These are phyloP conservation scores for Accipiter cooperii DNA, from an alignment of 2,113 vertebrate genomes.

Conservation along the genomic window DNA sequence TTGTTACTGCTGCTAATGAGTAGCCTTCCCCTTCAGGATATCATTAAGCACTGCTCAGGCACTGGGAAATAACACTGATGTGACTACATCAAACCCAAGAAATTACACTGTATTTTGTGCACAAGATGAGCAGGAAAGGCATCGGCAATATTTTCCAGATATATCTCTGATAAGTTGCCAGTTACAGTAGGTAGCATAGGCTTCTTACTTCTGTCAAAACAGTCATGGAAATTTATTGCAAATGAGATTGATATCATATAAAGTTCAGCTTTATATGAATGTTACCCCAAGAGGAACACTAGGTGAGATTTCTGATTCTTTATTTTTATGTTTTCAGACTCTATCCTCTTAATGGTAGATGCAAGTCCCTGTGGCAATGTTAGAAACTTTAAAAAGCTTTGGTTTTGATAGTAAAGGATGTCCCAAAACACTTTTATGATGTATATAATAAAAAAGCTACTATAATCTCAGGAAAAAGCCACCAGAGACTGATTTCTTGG, in stretches of 20 bases:
- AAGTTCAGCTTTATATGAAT: background rate
- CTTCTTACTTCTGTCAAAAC: background rate
- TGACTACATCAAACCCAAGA: background rate
- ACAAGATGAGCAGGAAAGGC: background rate
- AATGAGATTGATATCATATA: background rate
- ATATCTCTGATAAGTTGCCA: background rate
- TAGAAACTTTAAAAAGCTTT: conserved; percentile 48
- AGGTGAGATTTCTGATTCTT: background rate
- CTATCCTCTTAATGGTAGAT: background rate
- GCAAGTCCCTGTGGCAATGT: background rate
- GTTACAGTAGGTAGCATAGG: background rate
- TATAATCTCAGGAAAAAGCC: background rate
- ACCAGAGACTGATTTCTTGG: background rate
- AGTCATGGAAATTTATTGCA: background rate
- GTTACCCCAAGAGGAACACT: background rate
- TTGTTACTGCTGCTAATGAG: conserved; percentile 26
- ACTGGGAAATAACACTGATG: background rate
- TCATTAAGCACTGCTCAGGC: background rate
- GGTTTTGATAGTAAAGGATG: background rate
- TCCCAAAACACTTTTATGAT: conserved; percentile 7
- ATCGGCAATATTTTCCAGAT: background rate
- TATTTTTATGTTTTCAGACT: background rate
- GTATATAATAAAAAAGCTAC: background rate
- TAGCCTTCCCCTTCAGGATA: conserved; percentile 1
- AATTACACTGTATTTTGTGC: background rate